Evolutionary conservation across 2,888 invertebrate genomes (phyloP).

Genomic region (Cryptocephalus moraei): DNA sequence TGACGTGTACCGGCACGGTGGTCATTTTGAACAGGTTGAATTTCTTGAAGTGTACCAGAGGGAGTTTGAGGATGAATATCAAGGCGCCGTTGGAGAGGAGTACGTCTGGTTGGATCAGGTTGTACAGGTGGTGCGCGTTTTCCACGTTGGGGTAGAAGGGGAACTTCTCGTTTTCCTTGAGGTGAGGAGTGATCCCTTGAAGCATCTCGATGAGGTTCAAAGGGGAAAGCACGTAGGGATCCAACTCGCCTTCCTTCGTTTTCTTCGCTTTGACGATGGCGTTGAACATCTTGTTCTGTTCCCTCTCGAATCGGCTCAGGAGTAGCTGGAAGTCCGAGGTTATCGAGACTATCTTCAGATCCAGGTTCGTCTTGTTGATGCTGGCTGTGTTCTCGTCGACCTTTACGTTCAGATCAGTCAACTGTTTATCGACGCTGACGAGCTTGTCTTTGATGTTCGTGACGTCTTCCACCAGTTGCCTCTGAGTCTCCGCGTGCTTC

Average conservation of each 20-base stretch:
- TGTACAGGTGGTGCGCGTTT: conserved; percentile 5
- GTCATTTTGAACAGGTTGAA: conserved; percentile 6
- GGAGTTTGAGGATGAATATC: conserved; percentile 5
- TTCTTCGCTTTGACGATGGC: conserved; percentile 4
- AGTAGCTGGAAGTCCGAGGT: conserved; percentile 4
- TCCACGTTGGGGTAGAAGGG: conserved; percentile 6
- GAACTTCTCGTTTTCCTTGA: conserved; percentile 4
- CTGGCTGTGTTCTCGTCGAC: neutral
- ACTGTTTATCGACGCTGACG: conserved; percentile 1
- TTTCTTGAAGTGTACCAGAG: conserved; percentile 2
- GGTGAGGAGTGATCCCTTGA: conserved; percentile 1
- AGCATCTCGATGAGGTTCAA: conserved; percentile 7
- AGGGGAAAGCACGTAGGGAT: conserved; percentile 7
- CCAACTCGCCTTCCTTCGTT: conserved; percentile 2
- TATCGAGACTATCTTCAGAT: conserved; percentile 2
- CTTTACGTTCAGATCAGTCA: neutral
- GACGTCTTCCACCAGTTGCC: conserved; percentile 3
- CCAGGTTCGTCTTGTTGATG: neutral
- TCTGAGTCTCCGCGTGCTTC: conserved; percentile 2
- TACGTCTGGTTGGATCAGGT: conserved; percentile 5
- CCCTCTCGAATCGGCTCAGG: conserved; percentile 3
- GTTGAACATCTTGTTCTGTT: conserved; percentile 4
- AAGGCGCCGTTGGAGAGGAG: conserved; percentile 5
- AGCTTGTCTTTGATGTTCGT: conserved; percentile 3
- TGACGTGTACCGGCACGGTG: conserved; percentile 2